phyloP scores from a whole-genome alignment of 2,797 vertebrate species.

The Labeo calbasu region DNA sequence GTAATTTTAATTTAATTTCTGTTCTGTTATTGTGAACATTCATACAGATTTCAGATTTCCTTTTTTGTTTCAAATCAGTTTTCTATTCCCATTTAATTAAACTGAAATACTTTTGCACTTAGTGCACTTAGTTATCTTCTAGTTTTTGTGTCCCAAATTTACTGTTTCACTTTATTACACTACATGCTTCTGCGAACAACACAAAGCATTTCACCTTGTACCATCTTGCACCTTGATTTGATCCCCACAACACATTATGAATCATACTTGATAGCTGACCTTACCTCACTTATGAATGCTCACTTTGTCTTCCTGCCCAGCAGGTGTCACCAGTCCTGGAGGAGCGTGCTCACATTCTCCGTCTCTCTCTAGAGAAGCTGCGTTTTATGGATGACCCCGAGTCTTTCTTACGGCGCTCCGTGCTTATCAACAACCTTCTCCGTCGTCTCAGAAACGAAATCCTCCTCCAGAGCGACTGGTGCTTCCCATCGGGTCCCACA shows the following conservation, averaged over 20 bases:
- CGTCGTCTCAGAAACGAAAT: constrained; percentile 92
- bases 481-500: constrained; percentile 79
- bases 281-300: neutral
- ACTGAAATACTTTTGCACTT: neutral
- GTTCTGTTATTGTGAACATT: neutral
- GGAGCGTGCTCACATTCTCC: constrained; percentile 92
- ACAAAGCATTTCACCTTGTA: neutral
- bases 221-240: neutral
- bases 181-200: neutral
- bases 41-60: neutral
- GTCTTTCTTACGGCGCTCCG: constrained; percentile 91
- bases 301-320: constrained; percentile 61
- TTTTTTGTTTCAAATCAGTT: neutral
- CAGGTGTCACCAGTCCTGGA: constrained; percentile 88
- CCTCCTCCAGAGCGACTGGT: constrained; percentile 94
- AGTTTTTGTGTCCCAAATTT: neutral
- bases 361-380: constrained; percentile 95
- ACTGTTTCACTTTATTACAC: neutral
- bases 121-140: neutral
- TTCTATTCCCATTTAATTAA: neutral
- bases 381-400: constrained; percentile 95
- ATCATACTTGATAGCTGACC: constrained; percentile 1
- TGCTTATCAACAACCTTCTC: constrained; percentile 96
- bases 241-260: neutral
- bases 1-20: neutral